Evolutionary conservation across 2,113 vertebrate species (phyloP).

Genomic region (Corvus moneduloides): DNA sequence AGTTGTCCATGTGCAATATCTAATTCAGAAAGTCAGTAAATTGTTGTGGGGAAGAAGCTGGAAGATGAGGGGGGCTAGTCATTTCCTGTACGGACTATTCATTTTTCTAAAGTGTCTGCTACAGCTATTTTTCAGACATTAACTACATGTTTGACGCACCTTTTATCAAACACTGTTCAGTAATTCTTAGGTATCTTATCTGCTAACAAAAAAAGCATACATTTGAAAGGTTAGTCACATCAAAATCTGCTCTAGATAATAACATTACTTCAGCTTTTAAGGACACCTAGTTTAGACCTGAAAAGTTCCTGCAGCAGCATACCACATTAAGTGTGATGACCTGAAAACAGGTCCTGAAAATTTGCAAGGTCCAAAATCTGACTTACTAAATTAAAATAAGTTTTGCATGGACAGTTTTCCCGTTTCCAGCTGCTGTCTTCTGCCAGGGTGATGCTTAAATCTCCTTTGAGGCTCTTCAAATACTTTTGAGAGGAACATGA

Average conservation of each 20-base stretch:
- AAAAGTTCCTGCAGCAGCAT: background rate
- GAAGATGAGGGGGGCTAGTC: fast-evolving
- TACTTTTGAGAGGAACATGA: background rate
- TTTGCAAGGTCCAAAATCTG: background rate
- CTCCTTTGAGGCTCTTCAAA: background rate
- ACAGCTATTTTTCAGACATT: background rate
- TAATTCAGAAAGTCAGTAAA: background rate
- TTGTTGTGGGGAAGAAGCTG: background rate
- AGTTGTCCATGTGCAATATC: background rate
- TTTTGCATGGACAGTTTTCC: background rate
- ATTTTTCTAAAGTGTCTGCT: background rate
- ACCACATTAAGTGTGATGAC: background rate
- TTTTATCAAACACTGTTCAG: background rate
- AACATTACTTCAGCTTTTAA: background rate
- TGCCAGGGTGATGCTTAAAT: background rate
- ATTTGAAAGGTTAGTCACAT: background rate
- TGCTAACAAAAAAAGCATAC: background rate
- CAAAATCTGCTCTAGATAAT: background rate
- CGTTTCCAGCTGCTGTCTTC: background rate
- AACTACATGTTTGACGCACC: background rate
- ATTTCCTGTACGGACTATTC: background rate
- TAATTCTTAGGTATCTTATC: background rate
- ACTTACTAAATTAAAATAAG: background rate
- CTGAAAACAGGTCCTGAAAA: background rate
- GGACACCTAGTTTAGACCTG: background rate